Conservation (phyloP, 1,140 invertebrate genomes). For the Anastrepha obliqua region DNA sequence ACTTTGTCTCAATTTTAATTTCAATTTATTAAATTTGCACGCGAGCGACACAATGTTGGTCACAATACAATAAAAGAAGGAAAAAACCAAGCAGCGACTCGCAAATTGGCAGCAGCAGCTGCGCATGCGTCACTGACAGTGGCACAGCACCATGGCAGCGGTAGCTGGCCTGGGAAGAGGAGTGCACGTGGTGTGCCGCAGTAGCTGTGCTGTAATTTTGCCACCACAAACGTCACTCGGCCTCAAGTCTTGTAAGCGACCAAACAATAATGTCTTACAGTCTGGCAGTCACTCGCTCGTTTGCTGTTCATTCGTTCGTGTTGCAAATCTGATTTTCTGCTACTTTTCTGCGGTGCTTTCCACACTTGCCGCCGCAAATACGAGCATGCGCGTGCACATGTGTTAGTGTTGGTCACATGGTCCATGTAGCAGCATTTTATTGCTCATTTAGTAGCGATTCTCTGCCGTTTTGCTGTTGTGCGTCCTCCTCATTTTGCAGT, state of each 20-base stretch:
- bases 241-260: not conserved
- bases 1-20: conserved; percentile 53
- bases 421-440: conserved; percentile 10
- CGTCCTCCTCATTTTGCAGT: not conserved
- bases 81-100: not conserved
- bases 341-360: conserved; percentile 12
- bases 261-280: not conserved
- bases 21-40: conserved; percentile 52
- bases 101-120: conserved; percentile 6
- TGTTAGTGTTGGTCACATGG: not conserved
- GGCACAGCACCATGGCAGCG: not conserved
- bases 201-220: not conserved
- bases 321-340: conserved; percentile 48
- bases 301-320: conserved; percentile 2
- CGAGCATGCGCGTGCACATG: not conserved
- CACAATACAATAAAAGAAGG: not conserved
- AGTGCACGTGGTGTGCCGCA: not conserved
- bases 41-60: conserved; percentile 26
- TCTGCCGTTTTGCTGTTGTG: not conserved
- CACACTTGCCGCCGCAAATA: conserved; percentile 28
- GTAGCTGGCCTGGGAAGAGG: not conserved
- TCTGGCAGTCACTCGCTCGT: not conserved
- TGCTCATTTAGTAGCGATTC: conserved; percentile 37
- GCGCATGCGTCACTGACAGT: conserved; percentile 41
- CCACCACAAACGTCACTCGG: conserved; percentile 16